A percentile compares a stretch with the other conserved stretches of the same genome.
Evolutionary conservation across 2,113 vertebrate genomes (phyloP).

Genomic region (Pterocles orientalis): DNA sequence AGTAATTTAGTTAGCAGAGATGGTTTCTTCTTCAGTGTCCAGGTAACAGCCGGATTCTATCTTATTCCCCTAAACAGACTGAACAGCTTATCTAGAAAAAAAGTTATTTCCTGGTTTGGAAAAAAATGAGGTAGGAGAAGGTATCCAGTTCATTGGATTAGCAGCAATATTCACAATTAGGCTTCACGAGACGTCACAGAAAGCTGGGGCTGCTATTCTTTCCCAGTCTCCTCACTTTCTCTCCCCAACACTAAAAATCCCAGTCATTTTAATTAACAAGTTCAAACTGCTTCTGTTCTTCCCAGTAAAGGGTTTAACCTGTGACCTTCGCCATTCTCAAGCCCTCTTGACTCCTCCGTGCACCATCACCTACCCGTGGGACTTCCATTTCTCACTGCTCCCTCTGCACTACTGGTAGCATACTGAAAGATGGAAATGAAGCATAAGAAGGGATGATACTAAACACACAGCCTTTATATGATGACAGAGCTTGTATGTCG

Average conservation of each 20-base stretch:
- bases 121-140: background rate
- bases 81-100: background rate
- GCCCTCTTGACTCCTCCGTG: constrained; percentile 16
- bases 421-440: constrained; percentile 12
- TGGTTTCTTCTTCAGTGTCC: background rate
- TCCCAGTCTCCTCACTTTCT: background rate
- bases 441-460: background rate
- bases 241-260: background rate
- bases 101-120: background rate
- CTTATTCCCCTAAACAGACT: background rate
- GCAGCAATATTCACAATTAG: background rate
- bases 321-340: constrained; percentile 61
- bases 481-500: background rate
- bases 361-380: constrained; percentile 37
- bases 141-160: background rate
- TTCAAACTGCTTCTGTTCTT: constrained; percentile 66
- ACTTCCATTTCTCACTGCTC: constrained; percentile 37
- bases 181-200: background rate
- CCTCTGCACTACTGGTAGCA: background rate
- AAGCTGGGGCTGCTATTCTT: background rate
- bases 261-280: constrained; percentile 56
- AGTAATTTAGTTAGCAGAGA: constrained; percentile 26
- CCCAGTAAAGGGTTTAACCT: constrained; percentile 57
- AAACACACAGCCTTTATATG: background rate
- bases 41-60: background rate